Percentiles rank a stretch among this genome's conserved stretches.
phyloP scores from a whole-genome alignment of 2,888 invertebrate species.

The Deroplatys truncata region DNA sequence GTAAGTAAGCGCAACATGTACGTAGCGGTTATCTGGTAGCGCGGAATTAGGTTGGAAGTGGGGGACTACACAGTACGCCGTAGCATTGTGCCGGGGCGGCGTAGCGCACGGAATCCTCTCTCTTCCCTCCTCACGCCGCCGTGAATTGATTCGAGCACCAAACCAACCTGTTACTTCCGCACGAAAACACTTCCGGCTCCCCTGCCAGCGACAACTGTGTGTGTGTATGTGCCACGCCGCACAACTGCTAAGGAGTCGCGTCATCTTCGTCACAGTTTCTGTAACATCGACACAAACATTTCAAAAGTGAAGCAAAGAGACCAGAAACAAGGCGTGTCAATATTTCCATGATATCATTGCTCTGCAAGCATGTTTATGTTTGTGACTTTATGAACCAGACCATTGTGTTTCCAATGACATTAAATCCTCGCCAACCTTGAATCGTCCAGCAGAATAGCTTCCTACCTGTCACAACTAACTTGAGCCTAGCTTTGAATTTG shows the following conservation, averaged over 20 bases:
- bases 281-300: background rate
- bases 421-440: too few relatives aligned
- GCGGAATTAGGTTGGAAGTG: background rate
- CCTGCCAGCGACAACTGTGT: background rate
- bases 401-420: too few relatives aligned
- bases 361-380: too few relatives aligned
- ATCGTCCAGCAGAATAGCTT: too few relatives aligned
- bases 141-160: constrained; percentile 12
- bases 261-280: background rate
- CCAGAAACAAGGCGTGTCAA: too few relatives aligned
- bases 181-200: background rate
- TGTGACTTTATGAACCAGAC: too few relatives aligned
- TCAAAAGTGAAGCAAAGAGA: too few relatives aligned
- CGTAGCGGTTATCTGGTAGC: background rate
- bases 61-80: background rate
- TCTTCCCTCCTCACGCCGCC: background rate
- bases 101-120: background rate
- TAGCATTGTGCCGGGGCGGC: constrained; percentile 3
- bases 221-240: background rate
- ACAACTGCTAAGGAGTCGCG: background rate
- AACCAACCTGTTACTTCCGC: constrained; percentile 16
- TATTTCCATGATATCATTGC: too few relatives aligned
- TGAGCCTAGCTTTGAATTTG: too few relatives aligned
- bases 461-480: too few relatives aligned
- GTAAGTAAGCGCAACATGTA: background rate